These are phyloP conservation scores for Drosophila monieri DNA, from an alignment of 2,888 invertebrate species.

Conservation along the genomic window DNA sequence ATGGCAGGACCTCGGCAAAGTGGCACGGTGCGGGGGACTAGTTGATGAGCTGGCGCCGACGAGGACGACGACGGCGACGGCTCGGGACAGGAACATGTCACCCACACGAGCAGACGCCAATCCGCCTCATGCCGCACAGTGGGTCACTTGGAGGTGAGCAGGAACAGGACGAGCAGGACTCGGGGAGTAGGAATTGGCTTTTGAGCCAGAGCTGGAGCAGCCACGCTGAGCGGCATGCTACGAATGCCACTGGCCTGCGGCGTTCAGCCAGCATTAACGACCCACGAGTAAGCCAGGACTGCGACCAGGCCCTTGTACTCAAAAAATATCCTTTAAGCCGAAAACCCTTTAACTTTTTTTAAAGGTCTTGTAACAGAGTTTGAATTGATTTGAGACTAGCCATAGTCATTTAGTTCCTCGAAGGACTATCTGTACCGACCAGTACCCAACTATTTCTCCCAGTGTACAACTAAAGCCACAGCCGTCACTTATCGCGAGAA, in stretches of 20 bases:
- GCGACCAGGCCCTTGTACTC: not conserved
- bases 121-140: constrained; percentile 22
- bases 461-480: constrained; percentile 12
- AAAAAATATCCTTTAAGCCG: not conserved
- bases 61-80: constrained; percentile 9
- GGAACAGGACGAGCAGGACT: not conserved
- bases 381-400: not conserved
- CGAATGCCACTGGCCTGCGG: constrained; percentile 50
- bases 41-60: constrained; percentile 79
- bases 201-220: not conserved
- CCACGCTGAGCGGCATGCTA: constrained; percentile 16
- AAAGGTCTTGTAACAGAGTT: not conserved
- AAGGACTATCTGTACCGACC: not conserved
- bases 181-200: not conserved
- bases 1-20: constrained; percentile 37
- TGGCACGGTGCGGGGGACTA: constrained; percentile 21
- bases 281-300: constrained; percentile 42
- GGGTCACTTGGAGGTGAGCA: constrained; percentile 20
- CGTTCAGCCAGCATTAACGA: constrained; percentile 67
- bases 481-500: constrained; percentile 72
- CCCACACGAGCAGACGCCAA: constrained; percentile 65
- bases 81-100: constrained; percentile 65
- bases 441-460: not conserved
- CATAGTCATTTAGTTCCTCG: too few species aligned
- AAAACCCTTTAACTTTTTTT: not conserved